Conservation (phyloP, 1,140 invertebrate genomes). For the Paramacrobiotus metropolitanus region DNA sequence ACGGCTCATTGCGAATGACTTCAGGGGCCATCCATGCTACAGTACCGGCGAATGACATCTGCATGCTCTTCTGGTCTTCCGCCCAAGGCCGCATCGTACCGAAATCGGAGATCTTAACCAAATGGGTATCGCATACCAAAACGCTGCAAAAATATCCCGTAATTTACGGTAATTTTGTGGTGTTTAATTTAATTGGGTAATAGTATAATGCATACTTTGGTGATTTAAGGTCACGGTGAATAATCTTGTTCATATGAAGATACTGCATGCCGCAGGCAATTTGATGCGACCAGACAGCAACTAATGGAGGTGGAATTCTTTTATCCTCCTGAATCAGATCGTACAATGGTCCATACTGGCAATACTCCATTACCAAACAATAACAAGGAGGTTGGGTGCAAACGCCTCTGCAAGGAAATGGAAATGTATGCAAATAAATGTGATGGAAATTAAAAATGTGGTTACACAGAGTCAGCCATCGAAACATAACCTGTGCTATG, state of each 20-base stretch:
- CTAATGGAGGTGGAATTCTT: conserved; percentile 49
- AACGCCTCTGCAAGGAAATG: conserved; percentile 41
- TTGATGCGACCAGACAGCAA: conserved; percentile 78
- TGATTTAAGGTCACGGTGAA: conserved; percentile 64
- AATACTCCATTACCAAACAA: conserved; percentile 95
- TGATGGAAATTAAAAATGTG: conserved; percentile 5
- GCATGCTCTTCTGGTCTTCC: conserved; percentile 72
- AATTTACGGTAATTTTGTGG: conserved; percentile 11
- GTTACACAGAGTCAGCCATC: not conserved
- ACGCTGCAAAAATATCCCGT: conserved; percentile 35
- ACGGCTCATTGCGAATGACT: conserved; percentile 83
- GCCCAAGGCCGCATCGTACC: conserved; percentile 63
- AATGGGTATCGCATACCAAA: conserved; percentile 61
- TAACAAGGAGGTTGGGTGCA: conserved; percentile 77
- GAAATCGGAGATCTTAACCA: conserved; percentile 92
- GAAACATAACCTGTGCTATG: no score
- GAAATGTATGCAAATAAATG: conserved; percentile 9
- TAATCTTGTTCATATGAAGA: conserved; percentile 83
- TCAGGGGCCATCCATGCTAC: conserved; percentile 99
- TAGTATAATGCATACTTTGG: conserved; percentile 30
- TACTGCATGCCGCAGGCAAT: conserved; percentile 90
- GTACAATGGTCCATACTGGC: conserved; percentile 76
- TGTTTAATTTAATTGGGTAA: conserved; percentile 60
- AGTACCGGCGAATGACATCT: conserved; percentile 91
- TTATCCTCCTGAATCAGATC: conserved; percentile 58